Evolutionary conservation across 2,888 invertebrate genomes (phyloP), one percentile per base, ranked within the genome.

Genomic region (Cloeon dipterum): DNA sequence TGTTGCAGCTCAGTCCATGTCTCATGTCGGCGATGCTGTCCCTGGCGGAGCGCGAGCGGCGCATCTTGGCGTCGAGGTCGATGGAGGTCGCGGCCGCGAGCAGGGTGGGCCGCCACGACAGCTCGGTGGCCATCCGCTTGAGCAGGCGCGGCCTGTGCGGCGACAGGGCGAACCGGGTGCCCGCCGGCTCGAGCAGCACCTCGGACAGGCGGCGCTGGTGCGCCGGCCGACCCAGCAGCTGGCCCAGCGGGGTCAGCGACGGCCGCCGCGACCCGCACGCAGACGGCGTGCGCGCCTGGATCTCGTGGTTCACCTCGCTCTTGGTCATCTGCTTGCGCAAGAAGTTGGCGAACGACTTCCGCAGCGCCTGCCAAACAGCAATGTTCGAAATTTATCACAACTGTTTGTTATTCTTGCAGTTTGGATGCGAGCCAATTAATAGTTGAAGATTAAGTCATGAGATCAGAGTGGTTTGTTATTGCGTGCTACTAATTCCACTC

Each of bases 291-390:
- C 78, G 59, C 4, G 78, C 78, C 52, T 79, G 43, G 16, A 46
- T 46, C 48, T 57, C 58, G 50, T 76, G 73, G 42, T 76, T 74
- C 33, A 79, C 68, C 52, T 79, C 78, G 49, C 72, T 74, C 53
- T 77, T 77, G 3, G 75, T 75, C 56, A 75, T 65, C 51, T 76
- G 68, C 56, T 79, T 78, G 34, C 79, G 62, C 65, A 74, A 70
- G 52, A 78, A 78, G 51, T 79, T 77, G 45, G 74, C 65, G 46
- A 81, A 69, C 36, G 77, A 72, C 49, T 74, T 72, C 40, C 70
- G 62, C 25, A 81, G 56, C 1, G 70, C 65, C 29, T 29, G 29
- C 16, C 7, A 5, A 7, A 29, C 8, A 29, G 7, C 21, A 11
- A 29, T 29, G n/a, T 29, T 8, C 8, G 11, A 29, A 8, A 23